Base-by-base conservation (phyloP, 2,113 vertebrate species). In the Ceratotherium simum region DNA sequence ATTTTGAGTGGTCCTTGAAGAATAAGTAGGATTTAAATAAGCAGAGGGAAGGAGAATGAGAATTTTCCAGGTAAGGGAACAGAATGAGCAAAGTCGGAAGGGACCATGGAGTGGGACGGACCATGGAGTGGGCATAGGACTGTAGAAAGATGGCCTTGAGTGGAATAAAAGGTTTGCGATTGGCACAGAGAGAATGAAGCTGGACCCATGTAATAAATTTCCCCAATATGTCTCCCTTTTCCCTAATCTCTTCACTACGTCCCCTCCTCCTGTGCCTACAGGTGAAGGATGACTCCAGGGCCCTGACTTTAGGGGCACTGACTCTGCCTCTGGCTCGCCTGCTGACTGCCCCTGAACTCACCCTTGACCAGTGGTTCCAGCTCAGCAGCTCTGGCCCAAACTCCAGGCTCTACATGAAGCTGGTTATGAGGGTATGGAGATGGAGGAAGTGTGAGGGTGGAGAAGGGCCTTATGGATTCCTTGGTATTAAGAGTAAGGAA, bases 361-460 rank as follows among this genome's bases (percentile, higher is more conserved):
- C 98, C 64, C 97, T 99, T 98, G 99, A 99, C 92, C 99, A 99
- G 97, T 99, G 99, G 99, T 99, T 99, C 98, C 99, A 99, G 92
- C 98, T 99, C 91, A 99, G 99, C 75, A 98, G 98, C 93, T 99
- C 99, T 13, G 99, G 99, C 60, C 97, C 98, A 5, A 98, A 98
- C 97, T 99, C 99, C 96, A 99, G 99, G 70, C 99, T 99, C 95
- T 99, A 99, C 96, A 95, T 99, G 98, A 99, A 99, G 86, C 95
- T 99, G 54, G 98, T 99, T 58, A 99, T 99, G 96, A 97, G 99
- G 99, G 99, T 99, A 98, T 73, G 98, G 70, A 90, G 46, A 23
- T 5, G 42, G 76, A 58, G 54, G 48, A 69, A 21, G 16, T 3
- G 7, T 10, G 56, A 42, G 51, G 33, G 6, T 4, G 20, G 31